Evolutionary conservation across 1,140 invertebrate species (phyloP).

Genomic region (Ectropis grisescens): DNA sequence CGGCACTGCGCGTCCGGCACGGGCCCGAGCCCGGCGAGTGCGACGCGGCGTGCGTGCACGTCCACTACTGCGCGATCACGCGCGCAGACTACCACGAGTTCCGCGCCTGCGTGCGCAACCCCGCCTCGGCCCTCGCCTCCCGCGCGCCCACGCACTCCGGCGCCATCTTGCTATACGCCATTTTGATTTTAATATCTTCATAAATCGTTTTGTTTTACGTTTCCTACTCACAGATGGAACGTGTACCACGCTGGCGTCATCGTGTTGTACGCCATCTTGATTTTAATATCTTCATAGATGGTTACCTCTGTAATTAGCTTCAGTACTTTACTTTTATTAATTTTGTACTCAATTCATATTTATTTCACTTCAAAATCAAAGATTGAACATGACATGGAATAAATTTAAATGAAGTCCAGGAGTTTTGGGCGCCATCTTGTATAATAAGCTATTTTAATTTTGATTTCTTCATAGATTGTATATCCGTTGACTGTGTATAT

Average conservation of each 20-base stretch:
- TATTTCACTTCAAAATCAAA: no score
- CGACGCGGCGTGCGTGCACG: conserved; percentile 78
- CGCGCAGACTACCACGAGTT: conserved; percentile 82
- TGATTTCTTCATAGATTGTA: no score
- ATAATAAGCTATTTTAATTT: no score
- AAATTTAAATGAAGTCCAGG: no score
- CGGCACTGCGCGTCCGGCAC: conserved; percentile 73
- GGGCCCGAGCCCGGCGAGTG: conserved; percentile 64
- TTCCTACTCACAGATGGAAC: no score
- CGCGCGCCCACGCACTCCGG: conserved; percentile 41
- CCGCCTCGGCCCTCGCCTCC: conserved; percentile 78
- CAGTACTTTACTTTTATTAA: no score
- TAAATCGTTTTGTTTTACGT: no score
- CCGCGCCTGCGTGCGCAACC: conserved; percentile 79
- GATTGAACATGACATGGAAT: no score
- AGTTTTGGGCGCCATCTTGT: no score
- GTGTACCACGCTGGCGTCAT: conserved; percentile 44
- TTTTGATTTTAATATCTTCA: conserved; percentile 47
- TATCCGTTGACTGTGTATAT: no score
- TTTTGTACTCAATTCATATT: no score
- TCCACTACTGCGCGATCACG: conserved; percentile 88
- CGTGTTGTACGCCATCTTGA: conserved; percentile 48
- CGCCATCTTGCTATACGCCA: conserved; percentile 49
- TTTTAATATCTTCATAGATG: conserved; percentile 49
- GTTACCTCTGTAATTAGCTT: no score